These are phyloP conservation scores for Bombus breviceps DNA, from an alignment of 1,140 invertebrate genomes.

Conservation along the genomic window DNA sequence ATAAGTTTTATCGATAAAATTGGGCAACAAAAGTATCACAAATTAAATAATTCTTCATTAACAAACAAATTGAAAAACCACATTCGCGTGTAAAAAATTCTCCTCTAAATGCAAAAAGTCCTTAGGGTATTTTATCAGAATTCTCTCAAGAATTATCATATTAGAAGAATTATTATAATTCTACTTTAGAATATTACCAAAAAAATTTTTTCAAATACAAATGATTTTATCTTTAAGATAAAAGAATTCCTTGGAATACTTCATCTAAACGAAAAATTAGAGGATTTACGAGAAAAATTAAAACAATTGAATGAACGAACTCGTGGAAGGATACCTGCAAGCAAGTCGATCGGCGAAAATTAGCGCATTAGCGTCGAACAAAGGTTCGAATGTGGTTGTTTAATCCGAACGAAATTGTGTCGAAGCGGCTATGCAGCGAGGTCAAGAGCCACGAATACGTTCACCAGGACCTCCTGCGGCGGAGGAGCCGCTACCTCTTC, in stretches of 20 bases:
- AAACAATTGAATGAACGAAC: background rate
- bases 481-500: background rate
- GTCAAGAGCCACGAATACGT: slow-evolving; percentile 26
- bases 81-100: no score
- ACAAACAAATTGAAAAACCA: no score
- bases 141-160: no score
- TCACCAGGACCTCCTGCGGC: slow-evolving; percentile 24
- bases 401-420: slow-evolving; percentile 20
- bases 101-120: no score
- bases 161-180: no score
- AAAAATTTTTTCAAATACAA: no score
- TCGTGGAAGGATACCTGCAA: background rate
- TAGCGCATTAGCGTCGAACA: background rate
- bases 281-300: background rate
- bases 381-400: background rate
- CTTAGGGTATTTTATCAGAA: no score
- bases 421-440: background rate
- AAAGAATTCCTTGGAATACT: background rate
- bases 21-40: no score
- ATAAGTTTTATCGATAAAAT: no score
- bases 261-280: background rate
- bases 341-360: background rate
- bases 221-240: no score
- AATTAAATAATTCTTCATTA: no score
- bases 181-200: no score